phyloP scores from a whole-genome alignment of 2,113 vertebrate species.

The Hystrix brachyura region DNA sequence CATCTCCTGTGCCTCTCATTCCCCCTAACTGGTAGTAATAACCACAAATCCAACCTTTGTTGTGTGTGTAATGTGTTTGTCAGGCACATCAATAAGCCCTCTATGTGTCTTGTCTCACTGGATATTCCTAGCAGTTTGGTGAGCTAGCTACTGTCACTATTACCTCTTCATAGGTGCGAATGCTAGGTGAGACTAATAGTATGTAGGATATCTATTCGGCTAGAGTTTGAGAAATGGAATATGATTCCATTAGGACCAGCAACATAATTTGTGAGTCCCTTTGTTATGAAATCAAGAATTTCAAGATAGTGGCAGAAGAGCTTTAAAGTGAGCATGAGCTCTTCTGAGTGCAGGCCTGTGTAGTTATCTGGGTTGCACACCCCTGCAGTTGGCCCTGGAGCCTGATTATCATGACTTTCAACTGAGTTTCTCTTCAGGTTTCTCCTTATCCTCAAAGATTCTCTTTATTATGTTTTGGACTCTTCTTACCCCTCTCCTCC shows the following conservation, averaged over 20 bases:
- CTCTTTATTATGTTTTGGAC: background rate
- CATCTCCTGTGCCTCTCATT: background rate
- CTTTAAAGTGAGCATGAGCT: background rate
- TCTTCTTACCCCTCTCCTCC: rapidly evolving
- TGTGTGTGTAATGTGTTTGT: background rate
- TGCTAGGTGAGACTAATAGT: background rate
- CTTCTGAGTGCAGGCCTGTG: background rate
- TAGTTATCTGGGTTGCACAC: rapidly evolving
- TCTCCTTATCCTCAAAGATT: background rate
- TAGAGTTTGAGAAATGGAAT: background rate
- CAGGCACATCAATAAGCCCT: background rate
- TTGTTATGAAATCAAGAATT: background rate
- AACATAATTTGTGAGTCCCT: background rate
- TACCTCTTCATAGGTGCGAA: background rate
- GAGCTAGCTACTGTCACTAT: background rate
- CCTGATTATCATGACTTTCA: background rate
- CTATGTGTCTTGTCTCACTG: background rate
- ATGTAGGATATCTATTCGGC: background rate
- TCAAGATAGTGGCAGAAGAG: background rate
- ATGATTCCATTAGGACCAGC: background rate
- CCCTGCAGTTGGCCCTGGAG: background rate
- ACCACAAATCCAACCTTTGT: background rate
- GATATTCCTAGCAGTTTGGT: background rate
- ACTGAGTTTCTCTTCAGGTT: background rate
- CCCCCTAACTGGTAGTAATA: background rate